Base-by-base conservation (phyloP, 2,113 vertebrate genomes). In the Hemibates koningsi region DNA sequence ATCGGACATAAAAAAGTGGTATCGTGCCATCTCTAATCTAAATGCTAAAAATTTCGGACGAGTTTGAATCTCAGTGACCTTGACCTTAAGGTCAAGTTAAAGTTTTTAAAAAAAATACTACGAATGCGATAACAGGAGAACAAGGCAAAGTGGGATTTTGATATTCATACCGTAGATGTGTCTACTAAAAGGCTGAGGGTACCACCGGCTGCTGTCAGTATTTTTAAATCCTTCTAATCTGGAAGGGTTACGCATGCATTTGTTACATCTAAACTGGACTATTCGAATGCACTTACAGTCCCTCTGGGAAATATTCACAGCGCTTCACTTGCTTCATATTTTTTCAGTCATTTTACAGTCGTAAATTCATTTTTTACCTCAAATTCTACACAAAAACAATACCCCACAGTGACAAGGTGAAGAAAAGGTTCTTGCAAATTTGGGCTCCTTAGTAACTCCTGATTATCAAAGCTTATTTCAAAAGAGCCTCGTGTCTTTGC, bases 231-330 rank as follows among this genome's bases (percentile, higher is more conserved):
- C 34, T 68, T 68, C 19, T 38, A 13, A 68, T 38, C 19, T 38
- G 34, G 34, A 38, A 7, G 6, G 1, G 61, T 68, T 68, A 21
- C 0, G 0, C 4, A 0, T 38, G 3, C 34, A n/a, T 66, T 66
- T 38, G 34, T 38, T 68, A 38, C 61, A 38, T 68, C 63, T 68
- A 68, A 68, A 68, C 63, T 68, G 34, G 63, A n/a, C 34, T 68
- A 38, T 66, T 36, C 1, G n/a, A 0, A 66, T 38, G 61, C 61
- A 66, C 61, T 66, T 38, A 66, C 61, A 66, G 32, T 66, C 4
- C 32, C 32, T 66, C 32, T 36, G 61, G 61, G 61, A 66, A 66
- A 66, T 66, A 66, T 66, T 36, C 32, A 66, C 61, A 7, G 17
- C 6, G 6, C 6, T 3, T 66, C 6, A 36, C 61, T 66, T n/a